Base-by-base conservation (phyloP, 2,797 vertebrate species). In the Chelmon rostratus region DNA sequence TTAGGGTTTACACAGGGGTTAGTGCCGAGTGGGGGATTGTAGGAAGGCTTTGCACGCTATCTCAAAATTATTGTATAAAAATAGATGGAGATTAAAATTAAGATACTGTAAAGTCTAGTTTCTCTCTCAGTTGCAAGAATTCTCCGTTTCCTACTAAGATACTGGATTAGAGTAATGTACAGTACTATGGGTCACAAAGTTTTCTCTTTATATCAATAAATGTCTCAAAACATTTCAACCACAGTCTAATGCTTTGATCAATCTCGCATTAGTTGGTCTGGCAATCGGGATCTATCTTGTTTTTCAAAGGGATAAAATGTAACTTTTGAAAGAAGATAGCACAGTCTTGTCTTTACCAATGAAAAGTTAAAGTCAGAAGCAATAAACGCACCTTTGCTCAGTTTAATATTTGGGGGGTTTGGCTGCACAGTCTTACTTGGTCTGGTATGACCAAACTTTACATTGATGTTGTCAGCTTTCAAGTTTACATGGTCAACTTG, bases 1-100 rank as follows among this genome's bases (percentile, higher is more conserved):
- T 85, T 40, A 28, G 58, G 62, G 76, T 86, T 91, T 88, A 79
- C 65, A 77, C 71, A 46, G 61, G 69, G 76, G 69, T 90, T 86
- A 76, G 57, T 63, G 69, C 28, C 66, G 63, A 78, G 76, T 83
- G 21, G 12, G 25, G 83, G 76, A 69, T 76, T 90, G 79, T 53
- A 23, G 68, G 61, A 73, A 50, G 53, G 76, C 78, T 85, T 88
- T 85, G 49, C 38, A 56, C 44, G 61, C 42, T 50, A 58, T 88
- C 79, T 61, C 54, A 70, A 79, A 81, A 78, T 78, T 47, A 79
- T 23, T 33, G 21, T 69, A 49, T 70, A 56, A 85, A 88, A 75
- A 78, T 57, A 63, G 57, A 72, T 47, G 18, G 42, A 84, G 76
- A 83, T 87, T 81, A 83, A 58, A 82, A 62, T 46, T 33, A 65